Conservation (phyloP, 2,888 invertebrate species). For the Ischnura elegans region DNA sequence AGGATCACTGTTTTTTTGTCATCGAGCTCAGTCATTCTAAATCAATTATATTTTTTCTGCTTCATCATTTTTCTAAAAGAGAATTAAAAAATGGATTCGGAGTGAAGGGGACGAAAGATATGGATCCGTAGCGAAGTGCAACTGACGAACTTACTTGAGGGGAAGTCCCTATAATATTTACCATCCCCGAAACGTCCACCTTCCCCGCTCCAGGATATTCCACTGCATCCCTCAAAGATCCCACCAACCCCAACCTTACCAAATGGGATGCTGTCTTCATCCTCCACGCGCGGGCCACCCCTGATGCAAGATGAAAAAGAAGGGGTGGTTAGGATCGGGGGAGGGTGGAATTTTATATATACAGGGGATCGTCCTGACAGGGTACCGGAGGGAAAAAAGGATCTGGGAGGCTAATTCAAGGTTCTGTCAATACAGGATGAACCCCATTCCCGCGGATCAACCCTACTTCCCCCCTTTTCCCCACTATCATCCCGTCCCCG, state of each 20-base stretch:
- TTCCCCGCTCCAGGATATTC: not conserved
- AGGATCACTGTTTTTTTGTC: not conserved
- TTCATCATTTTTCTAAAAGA: not conserved
- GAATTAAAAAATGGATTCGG: not conserved
- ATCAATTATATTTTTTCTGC: not conserved
- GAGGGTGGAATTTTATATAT: not conserved
- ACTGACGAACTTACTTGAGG: not conserved
- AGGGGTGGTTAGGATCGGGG: not conserved
- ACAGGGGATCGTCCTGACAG: slow-evolving; percentile 8
- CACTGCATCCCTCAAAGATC: not conserved
- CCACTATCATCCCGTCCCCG: not conserved
- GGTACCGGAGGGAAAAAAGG: not conserved
- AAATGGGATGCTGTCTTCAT: not conserved
- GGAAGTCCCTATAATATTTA: not conserved
- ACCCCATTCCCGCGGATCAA: slow-evolving; percentile 32
- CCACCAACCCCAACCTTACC: not conserved
- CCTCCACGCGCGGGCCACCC: not conserved
- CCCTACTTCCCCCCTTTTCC: not conserved
- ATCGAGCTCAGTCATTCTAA: not conserved
- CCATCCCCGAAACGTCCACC: not conserved
- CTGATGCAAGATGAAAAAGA: slow-evolving; percentile 11
- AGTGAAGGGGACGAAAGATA: no score
- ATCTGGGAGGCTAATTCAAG: slow-evolving; percentile 51
- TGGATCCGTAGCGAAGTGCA: not conserved
- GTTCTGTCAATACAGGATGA: slow-evolving; percentile 62